phyloP scores from a whole-genome alignment of 2,888 invertebrate genomes.

The Eupeodes luniger region DNA sequence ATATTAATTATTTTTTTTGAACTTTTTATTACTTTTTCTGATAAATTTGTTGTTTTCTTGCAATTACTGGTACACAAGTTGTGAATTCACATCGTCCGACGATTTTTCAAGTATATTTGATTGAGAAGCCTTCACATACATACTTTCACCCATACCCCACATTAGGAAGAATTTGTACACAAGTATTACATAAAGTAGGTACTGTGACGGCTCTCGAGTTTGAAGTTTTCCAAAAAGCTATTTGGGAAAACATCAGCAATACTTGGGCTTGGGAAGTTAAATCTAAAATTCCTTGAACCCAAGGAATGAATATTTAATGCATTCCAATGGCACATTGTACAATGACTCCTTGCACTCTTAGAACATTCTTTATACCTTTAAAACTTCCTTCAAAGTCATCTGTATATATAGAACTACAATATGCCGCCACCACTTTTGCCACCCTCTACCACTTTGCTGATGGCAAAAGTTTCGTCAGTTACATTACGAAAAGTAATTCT shows the following conservation, averaged over 20 bases:
- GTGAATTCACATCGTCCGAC: background rate
- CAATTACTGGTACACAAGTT: background rate
- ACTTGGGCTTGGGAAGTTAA: constrained; percentile 39
- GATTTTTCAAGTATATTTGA: constrained; percentile 51
- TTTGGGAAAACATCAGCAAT: constrained; percentile 39
- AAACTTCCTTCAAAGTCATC: constrained; percentile 21
- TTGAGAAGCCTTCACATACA: constrained; percentile 29
- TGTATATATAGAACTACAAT: background rate
- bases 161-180: background rate
- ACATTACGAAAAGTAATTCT: constrained; percentile 74
- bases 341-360: constrained; percentile 70
- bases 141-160: background rate
- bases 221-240: constrained; percentile 52
- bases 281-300: constrained; percentile 72
- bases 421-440: constrained; percentile 31
- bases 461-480: constrained; percentile 72
- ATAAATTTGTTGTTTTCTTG: constrained; percentile 39
- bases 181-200: constrained; percentile 4
- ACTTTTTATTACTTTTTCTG: background rate
- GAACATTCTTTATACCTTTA: constrained; percentile 71
- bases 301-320: constrained; percentile 73
- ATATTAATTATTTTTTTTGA: background rate
- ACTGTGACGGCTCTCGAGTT: constrained; percentile 25
- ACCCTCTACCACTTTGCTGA: constrained; percentile 33
- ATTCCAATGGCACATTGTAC: constrained; percentile 72